Conservation (phyloP, 2,113 vertebrate genomes). For the Calypte anna region DNA sequence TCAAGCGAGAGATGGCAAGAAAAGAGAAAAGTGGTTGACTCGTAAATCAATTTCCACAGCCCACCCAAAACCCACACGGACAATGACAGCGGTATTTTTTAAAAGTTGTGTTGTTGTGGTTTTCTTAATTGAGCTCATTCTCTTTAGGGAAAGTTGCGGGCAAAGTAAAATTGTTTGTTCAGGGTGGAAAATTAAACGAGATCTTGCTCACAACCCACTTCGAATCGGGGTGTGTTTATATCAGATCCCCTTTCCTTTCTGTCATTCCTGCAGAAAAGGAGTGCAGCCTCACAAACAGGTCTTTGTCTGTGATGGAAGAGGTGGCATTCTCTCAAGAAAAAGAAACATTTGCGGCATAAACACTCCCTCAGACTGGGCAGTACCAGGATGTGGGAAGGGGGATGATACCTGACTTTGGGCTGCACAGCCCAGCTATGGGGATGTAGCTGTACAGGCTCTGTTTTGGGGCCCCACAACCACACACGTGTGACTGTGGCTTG, state of each 20-base stretch:
- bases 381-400: rapidly evolving
- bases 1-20: conserved; percentile 84
- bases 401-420: background rate
- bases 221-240: background rate
- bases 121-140: conserved; percentile 62
- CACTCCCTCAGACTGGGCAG: rapidly evolving
- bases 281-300: background rate
- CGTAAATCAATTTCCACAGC: conserved; percentile 87
- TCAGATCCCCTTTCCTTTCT: conserved; percentile 17
- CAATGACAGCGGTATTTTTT: conserved; percentile 44
- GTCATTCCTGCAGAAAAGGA: conserved; percentile 40
- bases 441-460: background rate
- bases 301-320: conserved; percentile 17
- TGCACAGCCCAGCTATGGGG: rapidly evolving
- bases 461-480: background rate
- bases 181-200: background rate
- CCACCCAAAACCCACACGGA: conserved; percentile 82
- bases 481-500: rapidly evolving
- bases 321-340: background rate
- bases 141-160: conserved; percentile 35
- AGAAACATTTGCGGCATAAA: background rate
- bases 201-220: background rate
- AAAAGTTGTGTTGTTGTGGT: conserved; percentile 61
- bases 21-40: conserved; percentile 86
- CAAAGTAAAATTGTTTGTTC: conserved; percentile 44